Conservation (phyloP, 2,797 vertebrate genomes). For the Eurystomus glaucurus region DNA sequence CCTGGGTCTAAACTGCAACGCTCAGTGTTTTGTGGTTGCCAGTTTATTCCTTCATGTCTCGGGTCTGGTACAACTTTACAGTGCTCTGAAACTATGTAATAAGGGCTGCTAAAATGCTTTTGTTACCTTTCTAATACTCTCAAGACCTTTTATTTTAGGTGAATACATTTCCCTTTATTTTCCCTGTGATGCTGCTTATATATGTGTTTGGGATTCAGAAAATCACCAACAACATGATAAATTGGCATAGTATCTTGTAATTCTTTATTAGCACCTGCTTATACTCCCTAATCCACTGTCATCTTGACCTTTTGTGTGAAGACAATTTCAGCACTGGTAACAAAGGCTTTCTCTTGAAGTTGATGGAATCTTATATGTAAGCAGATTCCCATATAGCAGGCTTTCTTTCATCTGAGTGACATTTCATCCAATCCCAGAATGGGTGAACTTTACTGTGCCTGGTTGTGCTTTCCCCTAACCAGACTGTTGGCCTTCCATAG, state of each 20-base stretch:
- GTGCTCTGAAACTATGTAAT: neutral
- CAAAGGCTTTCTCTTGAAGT: neutral
- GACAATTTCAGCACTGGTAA: neutral
- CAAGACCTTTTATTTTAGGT: neutral
- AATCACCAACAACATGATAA: neutral
- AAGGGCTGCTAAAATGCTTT: neutral
- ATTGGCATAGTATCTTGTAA: neutral
- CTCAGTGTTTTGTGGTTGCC: neutral
- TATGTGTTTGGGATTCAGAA: neutral
- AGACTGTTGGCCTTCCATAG: accelerated
- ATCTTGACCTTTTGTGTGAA: neutral
- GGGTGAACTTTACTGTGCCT: neutral
- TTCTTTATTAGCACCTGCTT: neutral
- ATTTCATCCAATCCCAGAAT: neutral
- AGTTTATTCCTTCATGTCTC: neutral
- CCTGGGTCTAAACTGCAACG: no score
- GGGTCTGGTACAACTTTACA: accelerated
- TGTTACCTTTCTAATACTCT: neutral
- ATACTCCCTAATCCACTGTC: neutral
- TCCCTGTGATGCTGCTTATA: neutral
- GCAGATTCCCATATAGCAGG: no score
- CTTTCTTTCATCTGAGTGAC: neutral
- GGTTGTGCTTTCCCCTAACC: neutral
- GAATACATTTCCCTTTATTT: neutral
- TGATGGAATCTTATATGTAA: neutral